Conservation (phyloP, 2,113 vertebrate species). For the Copsychus sechellarum region DNA sequence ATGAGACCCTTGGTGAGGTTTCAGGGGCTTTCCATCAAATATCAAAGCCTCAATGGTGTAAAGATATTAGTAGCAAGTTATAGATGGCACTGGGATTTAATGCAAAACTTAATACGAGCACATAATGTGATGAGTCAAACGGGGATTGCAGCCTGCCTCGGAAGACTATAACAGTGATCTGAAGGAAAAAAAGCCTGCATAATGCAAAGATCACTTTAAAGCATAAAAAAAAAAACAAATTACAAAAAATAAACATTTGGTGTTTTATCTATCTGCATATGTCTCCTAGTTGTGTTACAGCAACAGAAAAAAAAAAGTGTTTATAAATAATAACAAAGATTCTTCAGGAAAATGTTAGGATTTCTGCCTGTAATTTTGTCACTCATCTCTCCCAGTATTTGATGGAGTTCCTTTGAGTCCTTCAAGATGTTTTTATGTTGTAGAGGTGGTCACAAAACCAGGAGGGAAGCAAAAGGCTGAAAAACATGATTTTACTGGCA, state of each 20-base stretch:
- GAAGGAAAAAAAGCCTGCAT: slow-evolving; percentile 40
- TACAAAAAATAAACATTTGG: slow-evolving; percentile 56
- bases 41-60: slow-evolving; percentile 56
- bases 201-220: slow-evolving; percentile 56
- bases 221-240: not conserved
- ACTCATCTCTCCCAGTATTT: not conserved
- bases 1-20: slow-evolving; percentile 69
- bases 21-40: slow-evolving; percentile 57
- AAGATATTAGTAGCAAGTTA: slow-evolving; percentile 67
- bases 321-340: slow-evolving; percentile 71
- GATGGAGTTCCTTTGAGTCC: not conserved
- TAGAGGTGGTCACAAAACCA: not conserved
- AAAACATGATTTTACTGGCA: not conserved
- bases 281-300: slow-evolving; percentile 63
- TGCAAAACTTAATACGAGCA: slow-evolving; percentile 47
- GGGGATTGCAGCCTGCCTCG: slow-evolving; percentile 8
- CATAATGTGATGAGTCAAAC: slow-evolving; percentile 54
- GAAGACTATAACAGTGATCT: not conserved
- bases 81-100: slow-evolving; percentile 58
- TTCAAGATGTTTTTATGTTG: not conserved
- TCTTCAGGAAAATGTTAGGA: slow-evolving; percentile 43
- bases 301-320: slow-evolving; percentile 62
- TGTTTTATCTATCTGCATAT: slow-evolving; percentile 61
- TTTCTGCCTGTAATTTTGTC: slow-evolving; percentile 44
- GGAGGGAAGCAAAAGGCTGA: not conserved